These are phyloP conservation scores for Dugesia japonica DNA, from an alignment of 2,888 invertebrate genomes.

Conservation along the genomic window DNA sequence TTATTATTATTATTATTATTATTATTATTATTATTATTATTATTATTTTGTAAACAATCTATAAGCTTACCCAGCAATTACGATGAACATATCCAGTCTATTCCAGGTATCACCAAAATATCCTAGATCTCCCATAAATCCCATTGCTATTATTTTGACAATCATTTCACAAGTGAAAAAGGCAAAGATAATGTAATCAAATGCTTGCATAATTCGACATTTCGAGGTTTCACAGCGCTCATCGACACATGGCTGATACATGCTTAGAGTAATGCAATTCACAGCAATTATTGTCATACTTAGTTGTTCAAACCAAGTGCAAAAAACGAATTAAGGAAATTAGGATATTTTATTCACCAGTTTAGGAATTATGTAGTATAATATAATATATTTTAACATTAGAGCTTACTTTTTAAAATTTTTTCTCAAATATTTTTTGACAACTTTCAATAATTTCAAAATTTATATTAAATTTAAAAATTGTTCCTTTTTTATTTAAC, in stretches of 20 bases:
- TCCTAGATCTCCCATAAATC: conserved; percentile 68
- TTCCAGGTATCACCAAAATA: conserved; percentile 98
- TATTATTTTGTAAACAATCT: no score
- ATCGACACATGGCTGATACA: conserved; percentile 93
- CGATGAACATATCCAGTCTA: conserved; percentile 89
- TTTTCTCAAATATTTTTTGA: no score
- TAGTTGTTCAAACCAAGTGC: conserved; percentile 89
- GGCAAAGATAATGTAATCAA: conserved; percentile 93
- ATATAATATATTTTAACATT: no score
- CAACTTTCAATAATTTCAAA: no score
- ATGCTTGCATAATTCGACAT: conserved; percentile 57
- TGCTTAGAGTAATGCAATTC: conserved; percentile 93
- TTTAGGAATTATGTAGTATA: no score
- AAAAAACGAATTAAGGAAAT: not conserved
- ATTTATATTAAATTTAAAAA: no score
- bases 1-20: no score
- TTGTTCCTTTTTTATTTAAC: no score
- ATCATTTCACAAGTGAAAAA: conserved; percentile 95
- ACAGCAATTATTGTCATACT: conserved; percentile 93
- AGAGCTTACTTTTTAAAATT: no score
- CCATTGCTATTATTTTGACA: conserved; percentile 96
- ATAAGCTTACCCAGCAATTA: conserved; percentile 70
- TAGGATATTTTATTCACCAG: not conserved
- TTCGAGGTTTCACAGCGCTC: conserved; percentile 53
- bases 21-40: no score